phyloP scores from a whole-genome alignment of 2,888 invertebrate genomes.

The Ectropis crepuscularia region DNA sequence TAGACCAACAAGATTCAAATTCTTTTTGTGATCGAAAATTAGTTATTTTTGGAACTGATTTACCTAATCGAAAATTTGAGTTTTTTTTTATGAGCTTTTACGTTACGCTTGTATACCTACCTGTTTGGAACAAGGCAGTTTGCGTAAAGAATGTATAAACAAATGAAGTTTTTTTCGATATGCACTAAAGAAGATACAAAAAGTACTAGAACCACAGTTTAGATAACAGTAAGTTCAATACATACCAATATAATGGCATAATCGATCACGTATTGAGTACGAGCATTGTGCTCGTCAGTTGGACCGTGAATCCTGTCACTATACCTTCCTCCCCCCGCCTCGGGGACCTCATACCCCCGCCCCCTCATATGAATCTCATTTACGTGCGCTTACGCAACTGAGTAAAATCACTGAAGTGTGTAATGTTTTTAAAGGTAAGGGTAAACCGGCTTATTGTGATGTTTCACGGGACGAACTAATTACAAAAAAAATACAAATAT shows the following conservation, averaged over 20 bases:
- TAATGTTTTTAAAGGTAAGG: conserved; percentile 67
- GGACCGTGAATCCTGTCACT: conserved; percentile 84
- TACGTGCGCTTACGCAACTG: conserved; percentile 80
- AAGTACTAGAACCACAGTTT: conserved; percentile 28
- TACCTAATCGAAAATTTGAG: too few relatives aligned
- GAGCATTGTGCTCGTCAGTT: conserved; percentile 80
- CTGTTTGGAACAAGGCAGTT: too few relatives aligned
- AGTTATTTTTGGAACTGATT: too few relatives aligned
- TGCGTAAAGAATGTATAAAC: too few relatives aligned
- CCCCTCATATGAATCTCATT: conserved; percentile 78
- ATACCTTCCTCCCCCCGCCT: conserved; percentile 52
- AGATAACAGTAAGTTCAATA: conserved; percentile 43
- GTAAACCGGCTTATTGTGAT: conserved; percentile 39
- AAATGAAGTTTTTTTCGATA: too few relatives aligned
- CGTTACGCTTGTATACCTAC: too few relatives aligned
- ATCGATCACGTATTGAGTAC: conserved; percentile 82
- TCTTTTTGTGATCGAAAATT: too few relatives aligned
- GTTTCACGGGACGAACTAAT: conserved; percentile 28
- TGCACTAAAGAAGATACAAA: conserved; percentile 35
- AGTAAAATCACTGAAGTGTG: conserved; percentile 73
- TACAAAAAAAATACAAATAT: conserved; percentile 20
- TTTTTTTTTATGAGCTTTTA: too few relatives aligned
- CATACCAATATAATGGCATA: conserved; percentile 72
- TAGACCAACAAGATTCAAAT: too few relatives aligned
- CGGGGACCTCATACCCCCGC: conserved; percentile 50